A percentile compares a stretch with the other conserved stretches of the same genome.
Evolutionary conservation across 2,888 invertebrate species (phyloP).

Genomic region (Empis livida): DNA sequence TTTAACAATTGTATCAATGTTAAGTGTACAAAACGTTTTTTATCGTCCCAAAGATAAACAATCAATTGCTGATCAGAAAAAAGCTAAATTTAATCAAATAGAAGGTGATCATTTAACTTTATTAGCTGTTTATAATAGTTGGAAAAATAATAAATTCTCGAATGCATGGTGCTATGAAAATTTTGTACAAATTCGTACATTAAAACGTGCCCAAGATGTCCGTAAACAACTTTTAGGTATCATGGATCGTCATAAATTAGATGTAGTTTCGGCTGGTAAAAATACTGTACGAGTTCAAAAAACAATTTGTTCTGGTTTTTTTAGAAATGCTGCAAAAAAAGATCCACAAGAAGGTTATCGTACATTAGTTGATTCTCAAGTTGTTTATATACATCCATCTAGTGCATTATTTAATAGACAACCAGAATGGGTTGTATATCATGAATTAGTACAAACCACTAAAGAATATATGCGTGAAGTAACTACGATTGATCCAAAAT

Average conservation of each 20-base stretch:
- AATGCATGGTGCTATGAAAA: slow-evolving; percentile 99
- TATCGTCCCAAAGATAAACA: slow-evolving; percentile 91
- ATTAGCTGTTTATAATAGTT: slow-evolving; percentile 97
- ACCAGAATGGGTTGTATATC: slow-evolving; percentile 99
- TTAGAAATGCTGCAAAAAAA: slow-evolving; percentile 96
- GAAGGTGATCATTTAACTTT: slow-evolving; percentile 97
- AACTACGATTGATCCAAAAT: slow-evolving; percentile 91
- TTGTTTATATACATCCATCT: slow-evolving; percentile 98
- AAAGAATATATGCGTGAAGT: slow-evolving; percentile 99
- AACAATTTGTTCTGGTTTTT: slow-evolving; percentile 96
- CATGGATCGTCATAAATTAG: slow-evolving; percentile 93
- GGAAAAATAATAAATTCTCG: slow-evolving; percentile 98
- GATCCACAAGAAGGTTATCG: slow-evolving; percentile 98
- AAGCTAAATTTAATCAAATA: slow-evolving; percentile 97
- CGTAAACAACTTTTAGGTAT: slow-evolving; percentile 94
- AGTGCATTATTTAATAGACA: slow-evolving; percentile 95
- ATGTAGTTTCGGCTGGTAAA: slow-evolving; percentile 93
- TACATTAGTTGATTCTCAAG: slow-evolving; percentile 93
- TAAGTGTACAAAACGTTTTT: slow-evolving; percentile 98
- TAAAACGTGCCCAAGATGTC: slow-evolving; percentile 96
- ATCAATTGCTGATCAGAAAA: slow-evolving; percentile 95
- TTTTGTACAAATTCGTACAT: slow-evolving; percentile 92
- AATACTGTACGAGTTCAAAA: slow-evolving; percentile 94
- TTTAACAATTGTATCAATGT: slow-evolving; percentile 95
- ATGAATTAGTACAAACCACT: slow-evolving; percentile 95